Conservation (phyloP, 2,888 invertebrate genomes). For the Chymomyza caudatula region DNA sequence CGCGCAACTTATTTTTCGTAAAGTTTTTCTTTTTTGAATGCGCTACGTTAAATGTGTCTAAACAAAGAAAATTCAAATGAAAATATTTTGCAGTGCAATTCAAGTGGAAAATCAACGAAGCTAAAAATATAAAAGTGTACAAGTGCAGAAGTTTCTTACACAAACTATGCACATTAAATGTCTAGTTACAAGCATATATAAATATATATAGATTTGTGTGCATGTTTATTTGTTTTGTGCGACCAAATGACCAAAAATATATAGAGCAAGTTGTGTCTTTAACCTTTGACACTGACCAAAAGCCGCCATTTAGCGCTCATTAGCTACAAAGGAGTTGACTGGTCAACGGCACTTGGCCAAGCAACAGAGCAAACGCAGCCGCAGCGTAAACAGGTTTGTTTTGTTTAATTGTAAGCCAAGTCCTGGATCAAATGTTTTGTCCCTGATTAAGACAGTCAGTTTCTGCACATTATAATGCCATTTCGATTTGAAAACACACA, state of each 20-base stretch:
- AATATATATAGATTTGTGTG: conserved; percentile 3
- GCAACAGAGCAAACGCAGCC: conserved; percentile 1
- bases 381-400: conserved; percentile 41
- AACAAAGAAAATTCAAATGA: background rate
- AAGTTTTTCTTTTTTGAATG: conserved; percentile 6
- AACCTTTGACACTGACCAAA: conserved; percentile 56
- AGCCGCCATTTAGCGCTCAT: conserved; percentile 24
- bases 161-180: background rate
- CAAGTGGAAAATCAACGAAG: conserved; percentile 20
- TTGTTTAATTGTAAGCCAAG: conserved; percentile 27
- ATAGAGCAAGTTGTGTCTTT: conserved; percentile 38
- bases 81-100: conserved; percentile 13
- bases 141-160: conserved; percentile 30
- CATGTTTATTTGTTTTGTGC: conserved; percentile 28
- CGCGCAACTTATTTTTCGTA: background rate
- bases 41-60: background rate
- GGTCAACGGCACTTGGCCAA: background rate
- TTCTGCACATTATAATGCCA: background rate
- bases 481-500: background rate
- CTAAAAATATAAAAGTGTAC: conserved; percentile 45
- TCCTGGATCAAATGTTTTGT: background rate
- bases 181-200: conserved; percentile 8
- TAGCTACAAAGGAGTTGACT: conserved; percentile 10
- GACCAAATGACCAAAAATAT: conserved; percentile 64
- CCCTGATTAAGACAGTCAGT: conserved; percentile 24